Conservation (phyloP, 2,113 vertebrate species). For the Cygnus buccinator region DNA sequence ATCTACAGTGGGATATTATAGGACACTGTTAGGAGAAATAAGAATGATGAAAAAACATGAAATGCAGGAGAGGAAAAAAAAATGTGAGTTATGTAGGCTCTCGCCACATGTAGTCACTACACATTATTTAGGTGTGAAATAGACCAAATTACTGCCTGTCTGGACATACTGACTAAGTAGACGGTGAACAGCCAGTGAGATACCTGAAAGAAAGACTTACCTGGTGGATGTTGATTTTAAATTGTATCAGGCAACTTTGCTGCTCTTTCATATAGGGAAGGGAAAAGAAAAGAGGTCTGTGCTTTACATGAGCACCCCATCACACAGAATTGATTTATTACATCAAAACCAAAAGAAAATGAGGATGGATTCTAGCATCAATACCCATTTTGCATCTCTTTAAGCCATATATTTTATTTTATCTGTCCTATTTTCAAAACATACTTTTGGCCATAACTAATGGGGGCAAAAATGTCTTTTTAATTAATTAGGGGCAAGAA, state of each 20-base stretch:
- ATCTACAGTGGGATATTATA: background rate
- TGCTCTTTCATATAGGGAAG: background rate
- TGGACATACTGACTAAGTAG: background rate
- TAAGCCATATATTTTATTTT: background rate
- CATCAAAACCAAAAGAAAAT: background rate
- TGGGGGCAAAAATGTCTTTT: background rate
- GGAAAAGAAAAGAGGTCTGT: background rate
- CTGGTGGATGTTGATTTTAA: background rate
- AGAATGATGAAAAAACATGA: background rate
- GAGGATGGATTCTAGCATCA: background rate
- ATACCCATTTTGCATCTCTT: background rate
- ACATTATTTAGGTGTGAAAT: background rate
- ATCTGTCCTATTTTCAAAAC: background rate
- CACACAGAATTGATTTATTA: background rate
- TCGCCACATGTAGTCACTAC: background rate
- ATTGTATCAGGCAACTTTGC: background rate
- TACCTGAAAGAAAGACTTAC: background rate
- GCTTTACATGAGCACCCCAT: background rate
- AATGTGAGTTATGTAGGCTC: background rate
- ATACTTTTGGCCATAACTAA: background rate
- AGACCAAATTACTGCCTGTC: background rate
- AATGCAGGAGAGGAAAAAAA: background rate
- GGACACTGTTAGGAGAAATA: background rate
- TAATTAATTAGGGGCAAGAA: background rate
- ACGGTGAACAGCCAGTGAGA: background rate